Evolutionary conservation across 2,797 vertebrate species (phyloP).

Genomic region (Anniella stebbinsi): DNA sequence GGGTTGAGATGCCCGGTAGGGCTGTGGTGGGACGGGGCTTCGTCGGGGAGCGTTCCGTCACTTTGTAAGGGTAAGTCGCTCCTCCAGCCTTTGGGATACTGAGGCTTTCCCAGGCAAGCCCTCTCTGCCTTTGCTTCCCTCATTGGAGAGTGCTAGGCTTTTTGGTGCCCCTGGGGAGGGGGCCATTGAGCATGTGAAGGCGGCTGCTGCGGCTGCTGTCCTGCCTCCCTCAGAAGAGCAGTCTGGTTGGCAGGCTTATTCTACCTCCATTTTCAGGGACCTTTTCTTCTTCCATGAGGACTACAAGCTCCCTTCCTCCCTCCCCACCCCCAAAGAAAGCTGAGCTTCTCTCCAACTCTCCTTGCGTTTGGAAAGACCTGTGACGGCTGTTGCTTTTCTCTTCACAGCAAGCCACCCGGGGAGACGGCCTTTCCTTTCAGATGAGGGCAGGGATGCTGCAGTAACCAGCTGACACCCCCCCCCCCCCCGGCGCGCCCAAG

Average conservation of each 20-base stretch:
- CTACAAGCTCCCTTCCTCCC: neutral
- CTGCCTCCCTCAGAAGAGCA: no score
- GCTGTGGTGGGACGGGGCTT: no score
- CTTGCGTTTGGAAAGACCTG: neutral
- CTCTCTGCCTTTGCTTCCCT: neutral
- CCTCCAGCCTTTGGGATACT: no score
- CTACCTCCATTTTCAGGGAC: neutral
- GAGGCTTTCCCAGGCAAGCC: neutral
- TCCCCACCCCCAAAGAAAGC: no score
- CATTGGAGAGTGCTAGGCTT: neutral
- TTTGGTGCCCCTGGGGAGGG: neutral
- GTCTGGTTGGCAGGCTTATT: neutral
- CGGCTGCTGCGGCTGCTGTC: no score
- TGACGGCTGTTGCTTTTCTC: neutral
- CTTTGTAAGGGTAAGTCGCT: no score
- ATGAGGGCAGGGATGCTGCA: slow-evolving; percentile 83
- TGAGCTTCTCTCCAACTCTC: neutral
- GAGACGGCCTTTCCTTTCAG: slow-evolving; percentile 91
- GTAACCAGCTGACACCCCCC: slow-evolving; percentile 25
- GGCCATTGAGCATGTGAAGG: no score
- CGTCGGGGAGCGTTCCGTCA: no score
- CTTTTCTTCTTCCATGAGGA: neutral
- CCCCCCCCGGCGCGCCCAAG: neutral
- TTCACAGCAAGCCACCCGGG: slow-evolving; percentile 88
- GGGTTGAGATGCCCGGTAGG: neutral